Percentiles rank a stretch among this genome's conserved stretches.
Evolutionary conservation across 2,888 invertebrate species (phyloP).

Genomic region (Parnassius mnemosyne): DNA sequence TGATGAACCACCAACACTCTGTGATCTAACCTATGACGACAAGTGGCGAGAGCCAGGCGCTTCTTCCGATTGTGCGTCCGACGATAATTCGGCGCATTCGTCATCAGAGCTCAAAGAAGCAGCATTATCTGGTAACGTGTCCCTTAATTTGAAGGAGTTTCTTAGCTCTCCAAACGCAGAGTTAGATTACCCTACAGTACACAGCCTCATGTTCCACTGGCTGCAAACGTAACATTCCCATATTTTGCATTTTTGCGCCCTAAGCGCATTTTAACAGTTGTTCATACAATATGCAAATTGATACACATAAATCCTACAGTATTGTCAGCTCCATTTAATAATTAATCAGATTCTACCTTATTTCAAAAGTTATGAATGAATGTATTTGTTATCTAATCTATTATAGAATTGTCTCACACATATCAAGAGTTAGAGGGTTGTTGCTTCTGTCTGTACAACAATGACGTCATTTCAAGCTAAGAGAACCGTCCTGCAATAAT

Average conservation of each 20-base stretch:
- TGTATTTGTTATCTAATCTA: constrained; percentile 27
- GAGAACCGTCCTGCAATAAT: constrained; percentile 69
- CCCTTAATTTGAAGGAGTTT: constrained; percentile 62
- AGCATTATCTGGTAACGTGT: constrained; percentile 41
- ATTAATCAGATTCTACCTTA: constrained; percentile 6
- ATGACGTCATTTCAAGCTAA: constrained; percentile 45
- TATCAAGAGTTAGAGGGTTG: constrained; percentile 50
- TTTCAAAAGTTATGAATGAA: constrained; percentile 17
- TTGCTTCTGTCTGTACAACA: constrained; percentile 48
- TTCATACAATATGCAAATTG: constrained; percentile 37
- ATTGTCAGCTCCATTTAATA: background rate
- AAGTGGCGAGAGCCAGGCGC: constrained; percentile 57
- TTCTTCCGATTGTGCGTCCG: constrained; percentile 66
- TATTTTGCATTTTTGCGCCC: constrained; percentile 29
- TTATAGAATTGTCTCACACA: constrained; percentile 47
- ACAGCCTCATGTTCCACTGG: constrained; percentile 79
- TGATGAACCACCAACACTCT: constrained; percentile 72
- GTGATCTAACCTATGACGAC: constrained; percentile 64
- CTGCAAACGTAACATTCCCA: constrained; percentile 68
- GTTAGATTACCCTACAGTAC: constrained; percentile 72
- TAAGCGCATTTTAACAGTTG: constrained; percentile 37
- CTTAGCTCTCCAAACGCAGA: constrained; percentile 70
- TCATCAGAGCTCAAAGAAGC: constrained; percentile 52
- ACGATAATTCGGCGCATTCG: constrained; percentile 70
- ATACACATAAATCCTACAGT: constrained; percentile 31